A percentile compares a stretch with the other conserved stretches of the same genome.
These are phyloP conservation scores for Xylocopa sonorina DNA, from an alignment of 1,140 invertebrate genomes.

Conservation along the genomic window DNA sequence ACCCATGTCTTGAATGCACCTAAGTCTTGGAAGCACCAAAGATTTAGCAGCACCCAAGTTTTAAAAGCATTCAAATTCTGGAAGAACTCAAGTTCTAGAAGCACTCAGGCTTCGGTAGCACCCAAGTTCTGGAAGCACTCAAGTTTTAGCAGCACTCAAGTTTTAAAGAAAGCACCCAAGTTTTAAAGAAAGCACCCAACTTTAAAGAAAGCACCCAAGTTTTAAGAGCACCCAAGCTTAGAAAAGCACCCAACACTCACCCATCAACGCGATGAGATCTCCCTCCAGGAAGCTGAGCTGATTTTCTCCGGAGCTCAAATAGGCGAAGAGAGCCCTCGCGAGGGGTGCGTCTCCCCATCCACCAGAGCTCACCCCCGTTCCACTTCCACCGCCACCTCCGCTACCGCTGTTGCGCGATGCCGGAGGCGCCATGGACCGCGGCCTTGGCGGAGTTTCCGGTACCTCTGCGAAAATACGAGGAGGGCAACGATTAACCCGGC, in stretches of 20 bases:
- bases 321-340: constrained; percentile 93
- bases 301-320: constrained; percentile 94
- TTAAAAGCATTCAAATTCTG: too few species aligned
- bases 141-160: too few species aligned
- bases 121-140: too few species aligned
- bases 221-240: too few species aligned
- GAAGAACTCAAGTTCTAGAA: too few species aligned
- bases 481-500: constrained; percentile 18
- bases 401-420: constrained; percentile 82
- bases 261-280: constrained; percentile 93
- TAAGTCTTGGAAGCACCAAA: too few species aligned
- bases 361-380: constrained; percentile 64
- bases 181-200: not conserved
- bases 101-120: too few species aligned
- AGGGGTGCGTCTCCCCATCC: constrained; percentile 84
- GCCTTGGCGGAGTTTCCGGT: constrained; percentile 84
- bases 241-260: constrained; percentile 78
- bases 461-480: constrained; percentile 75
- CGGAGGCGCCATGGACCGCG: constrained; percentile 89
- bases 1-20: too few species aligned
- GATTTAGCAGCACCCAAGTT: too few species aligned
- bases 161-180: too few species aligned
- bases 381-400: constrained; percentile 54
- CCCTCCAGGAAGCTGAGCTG: constrained; percentile 96
- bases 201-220: not conserved